phyloP scores from a whole-genome alignment of 2,797 vertebrate species.

The Aphelocoma californica region DNA sequence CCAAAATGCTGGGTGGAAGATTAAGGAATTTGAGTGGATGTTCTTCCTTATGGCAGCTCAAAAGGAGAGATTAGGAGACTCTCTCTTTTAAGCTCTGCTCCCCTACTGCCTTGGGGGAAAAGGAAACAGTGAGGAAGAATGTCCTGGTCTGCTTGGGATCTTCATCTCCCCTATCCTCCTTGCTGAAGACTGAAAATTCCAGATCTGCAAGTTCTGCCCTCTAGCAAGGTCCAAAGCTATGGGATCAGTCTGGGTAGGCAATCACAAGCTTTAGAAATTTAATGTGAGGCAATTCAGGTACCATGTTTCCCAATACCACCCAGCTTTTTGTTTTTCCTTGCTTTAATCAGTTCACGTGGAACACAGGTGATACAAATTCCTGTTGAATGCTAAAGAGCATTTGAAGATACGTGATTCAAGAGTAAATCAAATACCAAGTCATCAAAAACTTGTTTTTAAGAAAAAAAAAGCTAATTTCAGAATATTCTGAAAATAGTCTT shows the following conservation, averaged over 20 bases:
- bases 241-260: not conserved
- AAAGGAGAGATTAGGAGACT: not conserved
- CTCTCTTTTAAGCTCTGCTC: not conserved
- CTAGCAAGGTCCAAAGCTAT: not conserved
- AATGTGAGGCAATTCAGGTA: not conserved
- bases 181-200: not conserved
- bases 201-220: not conserved
- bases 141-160: not conserved
- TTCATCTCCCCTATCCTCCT: not conserved
- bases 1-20: not conserved
- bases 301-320: fast-evolving
- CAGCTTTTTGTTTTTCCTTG: not conserved
- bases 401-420: not conserved
- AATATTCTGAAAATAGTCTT: not conserved
- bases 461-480: not conserved
- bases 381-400: not conserved
- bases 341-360: not conserved
- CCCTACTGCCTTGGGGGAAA: not conserved
- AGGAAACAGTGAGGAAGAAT: not conserved
- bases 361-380: not conserved
- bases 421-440: not conserved
- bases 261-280: not conserved
- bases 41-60: not conserved
- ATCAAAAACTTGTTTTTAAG: not conserved
- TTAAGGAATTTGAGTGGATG: not conserved